Percentiles rank a stretch among this genome's conserved stretches.
Conservation (phyloP, 2,888 invertebrate genomes). For the Tetramorium bicarinatum region DNA sequence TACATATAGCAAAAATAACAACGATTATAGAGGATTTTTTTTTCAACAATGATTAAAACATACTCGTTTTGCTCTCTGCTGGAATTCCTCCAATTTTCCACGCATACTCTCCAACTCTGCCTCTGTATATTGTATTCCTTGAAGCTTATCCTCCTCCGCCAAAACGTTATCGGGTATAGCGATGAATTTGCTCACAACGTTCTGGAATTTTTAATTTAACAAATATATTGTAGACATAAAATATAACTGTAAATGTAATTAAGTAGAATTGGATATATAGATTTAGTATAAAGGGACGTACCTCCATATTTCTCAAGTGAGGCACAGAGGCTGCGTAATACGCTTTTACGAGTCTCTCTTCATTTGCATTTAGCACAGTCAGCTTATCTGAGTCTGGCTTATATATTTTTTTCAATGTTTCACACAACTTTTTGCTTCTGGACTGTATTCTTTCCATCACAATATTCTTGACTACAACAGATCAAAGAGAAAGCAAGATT, state of each 20-base stretch:
- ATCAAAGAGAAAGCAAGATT: constrained; percentile 16
- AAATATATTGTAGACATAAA: background rate
- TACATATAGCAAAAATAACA: background rate
- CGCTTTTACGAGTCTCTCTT: constrained; percentile 69
- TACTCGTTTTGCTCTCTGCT: constrained; percentile 72
- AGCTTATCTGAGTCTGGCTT: constrained; percentile 67
- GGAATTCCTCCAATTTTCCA: constrained; percentile 69
- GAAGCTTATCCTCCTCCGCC: constrained; percentile 76
- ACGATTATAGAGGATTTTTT: background rate
- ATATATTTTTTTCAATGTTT: constrained; percentile 72
- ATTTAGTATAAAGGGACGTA: constrained; percentile 61
- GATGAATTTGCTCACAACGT: constrained; percentile 71
- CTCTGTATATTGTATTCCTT: constrained; percentile 73
- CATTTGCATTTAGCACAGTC: constrained; percentile 65
- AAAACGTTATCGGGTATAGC: constrained; percentile 76
- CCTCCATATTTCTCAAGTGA: constrained; percentile 77
- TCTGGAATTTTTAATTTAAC: constrained; percentile 60
- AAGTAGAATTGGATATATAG: background rate
- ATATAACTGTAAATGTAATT: background rate
- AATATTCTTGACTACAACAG: constrained; percentile 75
- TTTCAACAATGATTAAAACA: constrained; percentile 3
- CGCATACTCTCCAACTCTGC: constrained; percentile 71
- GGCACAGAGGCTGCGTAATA: constrained; percentile 70
- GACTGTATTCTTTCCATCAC: constrained; percentile 73
- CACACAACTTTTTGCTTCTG: constrained; percentile 71